These are phyloP conservation scores for Chlorops oryzae DNA, from an alignment of 1,140 invertebrate species.

Conservation along the genomic window DNA sequence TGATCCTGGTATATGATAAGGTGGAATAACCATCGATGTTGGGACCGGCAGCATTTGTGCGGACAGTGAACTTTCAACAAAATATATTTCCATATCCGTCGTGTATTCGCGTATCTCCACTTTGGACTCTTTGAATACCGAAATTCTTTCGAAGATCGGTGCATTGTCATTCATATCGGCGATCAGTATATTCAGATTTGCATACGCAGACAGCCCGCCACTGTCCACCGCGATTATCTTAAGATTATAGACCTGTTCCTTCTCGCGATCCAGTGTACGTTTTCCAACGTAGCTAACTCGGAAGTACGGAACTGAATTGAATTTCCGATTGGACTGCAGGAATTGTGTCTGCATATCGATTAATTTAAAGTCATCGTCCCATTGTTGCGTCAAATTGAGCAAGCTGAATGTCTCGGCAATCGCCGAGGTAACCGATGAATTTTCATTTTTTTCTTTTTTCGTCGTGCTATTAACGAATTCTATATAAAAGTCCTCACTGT, in stretches of 20 bases:
- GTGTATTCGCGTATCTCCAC: conserved; percentile 59
- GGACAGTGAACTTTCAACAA: conserved; percentile 38
- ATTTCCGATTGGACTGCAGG: conserved; percentile 33
- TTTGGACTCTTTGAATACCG: conserved; percentile 59
- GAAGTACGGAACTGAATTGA: conserved; percentile 35
- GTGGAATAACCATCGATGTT: conserved; percentile 33
- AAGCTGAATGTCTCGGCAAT: conserved; percentile 26
- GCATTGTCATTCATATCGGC: conserved; percentile 80
- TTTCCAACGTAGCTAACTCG: conserved; percentile 38
- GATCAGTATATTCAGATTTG: conserved; percentile 63
- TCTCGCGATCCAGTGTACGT: conserved; percentile 69
- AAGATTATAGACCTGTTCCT: conserved; percentile 61
- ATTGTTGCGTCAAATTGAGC: conserved; percentile 44
- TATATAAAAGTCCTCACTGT: conserved; percentile 69
- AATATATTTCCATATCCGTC: conserved; percentile 53
- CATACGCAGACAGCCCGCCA: conserved; percentile 66
- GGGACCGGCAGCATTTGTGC: conserved; percentile 22
- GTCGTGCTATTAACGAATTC: conserved; percentile 47
- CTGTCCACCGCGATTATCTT: conserved; percentile 68
- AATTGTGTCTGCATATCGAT: conserved; percentile 41
- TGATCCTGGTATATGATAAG: conserved; percentile 39
- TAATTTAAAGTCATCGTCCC: conserved; percentile 44
- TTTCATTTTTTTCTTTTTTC: conserved; percentile 12
- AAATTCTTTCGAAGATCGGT: conserved; percentile 63
- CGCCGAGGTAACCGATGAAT: conserved; percentile 18